Base-by-base conservation (phyloP, 1,140 invertebrate genomes). In the Drosophila nigrodunni region DNA sequence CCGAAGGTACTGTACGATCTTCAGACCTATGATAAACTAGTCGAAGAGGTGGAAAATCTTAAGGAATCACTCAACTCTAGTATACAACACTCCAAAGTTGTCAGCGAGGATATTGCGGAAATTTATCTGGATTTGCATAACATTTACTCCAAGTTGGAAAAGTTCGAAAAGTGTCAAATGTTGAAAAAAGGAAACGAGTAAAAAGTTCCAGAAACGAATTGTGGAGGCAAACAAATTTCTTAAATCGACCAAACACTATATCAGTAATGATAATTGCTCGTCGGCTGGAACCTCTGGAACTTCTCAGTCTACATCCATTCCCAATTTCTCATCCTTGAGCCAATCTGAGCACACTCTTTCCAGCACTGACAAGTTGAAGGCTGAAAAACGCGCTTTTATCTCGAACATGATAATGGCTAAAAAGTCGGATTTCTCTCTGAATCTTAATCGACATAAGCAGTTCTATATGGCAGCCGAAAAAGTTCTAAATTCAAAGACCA, bases 81-180 rank as follows among this genome's bases (percentile, higher is more conserved):
- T 37, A 25, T 37, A 7, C n/a, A 59, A 0, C 57, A 86, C 39
- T 68, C 64, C 0, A 60, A 55, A 18, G 47, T 39, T 3, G 37
- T 74, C 8, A 41, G 34, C 11, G 64, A 74, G 2, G 82, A 86
- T 7, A 65, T 86, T 39, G 75, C 78, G 1, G 71, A 78, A 7
- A 86, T 86, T 15, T 86, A 59, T 44, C 37, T 76, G 9, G 78
- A 81, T 7, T 41, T 86, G 49, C 79, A 86, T 25, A 76, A 73
- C n/a, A 87, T 86, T 10, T 86, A 76, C 8, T 52, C 7, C 1
- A 77, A 60, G 18, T 44, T 85, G 0, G 81, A 85, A 6, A 11
- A 15, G 0, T 13, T 59, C 0, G 60, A 62, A 11, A 44, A 39
- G 5, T 4, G 5, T 1, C 7, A 41, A 30, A 30, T 3, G 25